Evolutionary conservation across 2,888 invertebrate genomes (phyloP), one percentile per base, ranked within the genome.

Genomic region (Stenotaenia linearis): DNA sequence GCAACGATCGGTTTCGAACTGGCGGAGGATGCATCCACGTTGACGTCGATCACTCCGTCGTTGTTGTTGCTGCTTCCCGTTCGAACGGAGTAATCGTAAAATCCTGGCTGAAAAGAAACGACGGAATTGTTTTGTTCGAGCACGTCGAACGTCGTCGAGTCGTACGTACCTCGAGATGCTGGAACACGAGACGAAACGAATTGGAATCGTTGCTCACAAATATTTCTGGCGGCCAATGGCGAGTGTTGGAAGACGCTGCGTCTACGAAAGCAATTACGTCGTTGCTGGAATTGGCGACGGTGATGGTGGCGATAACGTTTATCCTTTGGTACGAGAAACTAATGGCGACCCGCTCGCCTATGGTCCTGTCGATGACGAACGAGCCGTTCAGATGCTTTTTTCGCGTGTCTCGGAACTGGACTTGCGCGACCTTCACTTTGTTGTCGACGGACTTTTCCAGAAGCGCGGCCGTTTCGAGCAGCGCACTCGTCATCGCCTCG

Each of bases 41-140:
- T 37, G 28, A 75, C n/a, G n/a, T n/a, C n/a, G n/a, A n/a, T n/a
- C n/a, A n/a, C n/a, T n/a, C n/a, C n/a, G n/a, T n/a, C n/a, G n/a
- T n/a, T n/a, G n/a, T n/a, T n/a, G n/a, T n/a, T n/a, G n/a, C n/a
- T n/a, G n/a, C n/a, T n/a, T n/a, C n/a, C n/a, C n/a, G n/a, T n/a
- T n/a, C n/a, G n/a, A n/a, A n/a, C n/a, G n/a, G n/a, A n/a, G 75
- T 75, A 75, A 23, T 75, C 15, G 18, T 75, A 75, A 75, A 1
- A 12, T 2, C 75, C 75, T n/a, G 75, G 21, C 75, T 75, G 15
- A 0, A 75, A n/a, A 50, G 4, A 21, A 32, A 32, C 9, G 32
- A 32, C 32, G 32, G 4, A 32, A 32, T 32, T 32, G 32, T n/a
- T n/a, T n/a, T n/a, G n/a, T n/a, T n/a, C n/a, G n/a, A n/a, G n/a